Conservation (phyloP, 2,888 invertebrate genomes). For the Deroplatys truncata region DNA sequence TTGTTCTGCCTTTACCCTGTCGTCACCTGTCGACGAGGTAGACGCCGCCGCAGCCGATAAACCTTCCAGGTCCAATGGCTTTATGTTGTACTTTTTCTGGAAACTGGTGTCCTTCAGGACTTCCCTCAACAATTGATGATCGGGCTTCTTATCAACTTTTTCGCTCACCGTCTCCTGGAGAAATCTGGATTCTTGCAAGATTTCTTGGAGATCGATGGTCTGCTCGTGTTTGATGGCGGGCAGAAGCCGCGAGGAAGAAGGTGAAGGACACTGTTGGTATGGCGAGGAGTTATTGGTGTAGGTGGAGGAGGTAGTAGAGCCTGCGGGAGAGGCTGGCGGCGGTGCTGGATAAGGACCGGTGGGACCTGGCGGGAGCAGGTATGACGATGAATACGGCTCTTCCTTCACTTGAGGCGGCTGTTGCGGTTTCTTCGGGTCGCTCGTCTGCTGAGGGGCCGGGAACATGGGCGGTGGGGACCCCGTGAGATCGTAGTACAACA, state of each 20-base stretch:
- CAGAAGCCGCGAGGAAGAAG: constrained; percentile 35
- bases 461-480: constrained; percentile 28
- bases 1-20: constrained; percentile 60
- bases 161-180: constrained; percentile 42
- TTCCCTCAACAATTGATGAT: constrained; percentile 74
- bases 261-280: constrained; percentile 35
- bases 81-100: constrained; percentile 77
- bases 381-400: background rate
- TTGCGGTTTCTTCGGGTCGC: constrained; percentile 41
- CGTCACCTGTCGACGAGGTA: constrained; percentile 35
- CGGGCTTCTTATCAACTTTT: constrained; percentile 30
- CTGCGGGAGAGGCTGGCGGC: constrained; percentile 21
- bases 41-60: constrained; percentile 35
- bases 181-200: constrained; percentile 55
- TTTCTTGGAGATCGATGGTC: constrained; percentile 58
- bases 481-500: constrained; percentile 27
- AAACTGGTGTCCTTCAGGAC: constrained; percentile 80
- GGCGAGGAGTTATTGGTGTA: constrained; percentile 20
- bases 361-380: background rate
- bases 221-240: constrained; percentile 52
- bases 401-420: constrained; percentile 49
- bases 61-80: constrained; percentile 66
- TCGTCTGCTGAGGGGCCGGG: constrained; percentile 6
- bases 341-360: background rate
- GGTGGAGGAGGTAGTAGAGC: constrained; percentile 22